Evolutionary conservation across 2,797 vertebrate genomes (phyloP).

Genomic region (Pristis pectinata): DNA sequence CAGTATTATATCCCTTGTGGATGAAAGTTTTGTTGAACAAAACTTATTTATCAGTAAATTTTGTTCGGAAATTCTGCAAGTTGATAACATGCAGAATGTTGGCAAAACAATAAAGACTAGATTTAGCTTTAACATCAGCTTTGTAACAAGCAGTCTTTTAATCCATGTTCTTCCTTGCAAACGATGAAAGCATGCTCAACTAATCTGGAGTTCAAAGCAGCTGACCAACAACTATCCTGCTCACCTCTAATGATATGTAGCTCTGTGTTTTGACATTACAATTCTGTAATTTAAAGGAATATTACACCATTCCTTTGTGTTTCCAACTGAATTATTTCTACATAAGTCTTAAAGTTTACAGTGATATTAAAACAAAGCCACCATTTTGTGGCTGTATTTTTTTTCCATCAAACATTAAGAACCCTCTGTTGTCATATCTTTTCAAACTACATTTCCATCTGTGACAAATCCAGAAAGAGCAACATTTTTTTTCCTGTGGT

Average conservation of each 20-base stretch:
- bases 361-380: not conserved
- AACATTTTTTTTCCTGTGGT: not conserved
- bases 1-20: not conserved
- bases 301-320: not conserved
- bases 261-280: not conserved
- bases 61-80: not conserved
- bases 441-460: not conserved
- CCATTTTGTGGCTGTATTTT: not conserved
- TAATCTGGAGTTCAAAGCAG: not conserved
- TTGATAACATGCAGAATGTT: not conserved
- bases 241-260: not conserved
- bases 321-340: not conserved
- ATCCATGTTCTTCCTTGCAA: not conserved
- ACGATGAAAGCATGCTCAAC: not conserved
- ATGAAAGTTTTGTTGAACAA: not conserved
- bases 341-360: not conserved
- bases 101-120: not conserved
- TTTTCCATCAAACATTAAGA: not conserved
- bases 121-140: not conserved
- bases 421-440: not conserved
- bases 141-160: not conserved
- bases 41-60: not conserved
- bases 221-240: not conserved
- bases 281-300: not conserved
- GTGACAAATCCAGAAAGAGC: not conserved